Base-by-base conservation (phyloP, 2,113 vertebrate genomes). In the Setophaga coronata region DNA sequence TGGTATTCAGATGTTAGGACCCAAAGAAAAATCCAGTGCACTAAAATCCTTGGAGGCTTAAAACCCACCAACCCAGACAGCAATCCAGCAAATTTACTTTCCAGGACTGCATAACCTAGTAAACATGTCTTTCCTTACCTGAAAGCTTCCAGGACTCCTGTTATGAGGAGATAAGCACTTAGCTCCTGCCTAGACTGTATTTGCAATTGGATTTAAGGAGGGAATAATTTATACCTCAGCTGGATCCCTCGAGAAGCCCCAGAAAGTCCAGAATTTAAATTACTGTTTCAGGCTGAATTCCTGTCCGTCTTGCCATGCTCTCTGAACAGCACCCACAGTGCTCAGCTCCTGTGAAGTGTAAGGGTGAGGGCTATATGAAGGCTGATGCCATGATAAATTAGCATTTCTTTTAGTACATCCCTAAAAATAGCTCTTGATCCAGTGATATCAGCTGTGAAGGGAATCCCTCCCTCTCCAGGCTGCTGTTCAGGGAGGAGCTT, bases 141-240 rank as follows among this genome's bases (percentile, higher is more conserved):
- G 82, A 95, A 86, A 95, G 67, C 72, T 90, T 93, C 48, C 66
- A 81, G 76, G 67, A 62, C 83, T 94, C 47, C 79, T 95, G 64
- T 89, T 90, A 66, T 2, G 47, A 73, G 50, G 62, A 93, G 88
- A 95, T 95, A 96, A 96, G 89, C 67, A 50, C 28, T 90, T 77
- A 54, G 36, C 74, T 94, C 80, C 64, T 95, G 64, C 92, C 26
- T 81, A 16, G 54, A 47, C 38, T 81, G 29, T 77, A 81, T 92
- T 90, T 95, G 67, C 42, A 77, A 40, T 51, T 80, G 76, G 67
- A 90, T 95, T 95, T 88, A 83, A 77, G 45, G 67, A 92, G 50
- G 38, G 54, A 90, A 90, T 95, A 17, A 70, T 92, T 94, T 93
- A 45, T 90, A 62, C 67, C 29, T 92, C 47, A 43, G 10, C 82